Evolutionary conservation across 64 coral and sea anemone species (phyloP).

Genomic region (Exaiptasia diaphana): DNA sequence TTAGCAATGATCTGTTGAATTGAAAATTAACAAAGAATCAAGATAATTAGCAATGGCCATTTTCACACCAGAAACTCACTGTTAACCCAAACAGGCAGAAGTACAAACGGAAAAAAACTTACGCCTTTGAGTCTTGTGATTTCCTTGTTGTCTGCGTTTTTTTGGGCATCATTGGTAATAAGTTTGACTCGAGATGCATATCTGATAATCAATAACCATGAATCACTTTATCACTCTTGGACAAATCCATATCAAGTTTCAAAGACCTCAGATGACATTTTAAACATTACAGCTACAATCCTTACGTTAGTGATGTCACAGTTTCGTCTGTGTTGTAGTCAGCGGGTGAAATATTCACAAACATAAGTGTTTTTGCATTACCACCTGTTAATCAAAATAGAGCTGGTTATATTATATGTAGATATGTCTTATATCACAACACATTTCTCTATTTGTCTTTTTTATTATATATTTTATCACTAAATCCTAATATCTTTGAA

Average conservation of each 20-base stretch:
- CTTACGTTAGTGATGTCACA: constrained; percentile 92
- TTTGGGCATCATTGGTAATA: constrained; percentile 96
- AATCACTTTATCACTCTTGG: too few relatives aligned
- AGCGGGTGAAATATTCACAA: constrained; percentile 96
- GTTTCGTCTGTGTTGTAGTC: constrained; percentile 99
- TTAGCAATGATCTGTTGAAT: constrained; percentile 81
- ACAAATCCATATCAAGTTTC: too few relatives aligned
- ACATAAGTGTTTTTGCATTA: constrained; percentile 99
- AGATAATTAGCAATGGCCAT: neutral
- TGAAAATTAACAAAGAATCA: neutral
- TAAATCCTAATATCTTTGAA: too few relatives aligned
- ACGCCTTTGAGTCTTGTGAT: constrained; percentile 91
- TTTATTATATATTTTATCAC: too few relatives aligned
- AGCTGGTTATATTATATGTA: neutral
- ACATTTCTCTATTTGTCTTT: too few relatives aligned
- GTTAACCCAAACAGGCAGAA: too few relatives aligned
- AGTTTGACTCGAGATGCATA: constrained; percentile 98
- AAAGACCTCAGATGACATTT: neutral
- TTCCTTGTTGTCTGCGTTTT: constrained; percentile 94
- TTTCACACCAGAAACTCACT: too few relatives aligned
- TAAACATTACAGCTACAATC: constrained; percentile 2
- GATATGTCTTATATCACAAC: neutral
- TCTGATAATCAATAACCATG: constrained; percentile 4
- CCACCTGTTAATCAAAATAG: constrained; percentile 56
- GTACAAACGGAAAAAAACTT: constrained; percentile 37